Conservation (phyloP, 2,888 invertebrate genomes). For the Embidobia sp. region DNA sequence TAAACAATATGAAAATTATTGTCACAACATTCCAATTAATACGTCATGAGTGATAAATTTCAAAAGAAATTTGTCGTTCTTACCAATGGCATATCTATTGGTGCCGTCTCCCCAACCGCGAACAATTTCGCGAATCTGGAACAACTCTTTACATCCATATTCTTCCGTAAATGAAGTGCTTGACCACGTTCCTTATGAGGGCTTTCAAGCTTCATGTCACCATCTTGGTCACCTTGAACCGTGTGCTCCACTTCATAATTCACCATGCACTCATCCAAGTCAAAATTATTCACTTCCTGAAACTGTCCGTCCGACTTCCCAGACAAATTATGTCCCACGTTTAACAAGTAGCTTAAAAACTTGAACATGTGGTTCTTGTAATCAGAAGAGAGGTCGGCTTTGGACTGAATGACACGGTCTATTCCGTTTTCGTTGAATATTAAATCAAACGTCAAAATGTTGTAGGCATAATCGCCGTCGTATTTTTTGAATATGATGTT, state of each 20-base stretch:
- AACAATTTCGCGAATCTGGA: too few relatives aligned
- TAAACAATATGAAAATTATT: too few relatives aligned
- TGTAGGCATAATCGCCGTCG: slow-evolving; percentile 20
- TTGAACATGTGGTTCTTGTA: not conserved
- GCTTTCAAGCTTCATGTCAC: slow-evolving; percentile 7
- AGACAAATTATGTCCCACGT: slow-evolving; percentile 15
- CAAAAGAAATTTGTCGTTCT: too few relatives aligned
- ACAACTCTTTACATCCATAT: too few relatives aligned
- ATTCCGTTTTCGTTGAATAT: slow-evolving; percentile 24
- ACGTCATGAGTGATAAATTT: too few relatives aligned
- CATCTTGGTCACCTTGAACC: not conserved
- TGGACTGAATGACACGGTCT: not conserved
- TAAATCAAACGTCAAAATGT: slow-evolving; percentile 12
- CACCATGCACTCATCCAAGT: slow-evolving; percentile 7
- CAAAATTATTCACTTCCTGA: slow-evolving; percentile 7
- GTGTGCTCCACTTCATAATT: slow-evolving; percentile 7
- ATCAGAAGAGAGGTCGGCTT: too few relatives aligned
- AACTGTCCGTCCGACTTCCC: slow-evolving; percentile 4
- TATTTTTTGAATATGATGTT: not conserved
- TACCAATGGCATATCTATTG: too few relatives aligned
- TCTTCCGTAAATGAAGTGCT: not conserved
- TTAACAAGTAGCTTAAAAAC: not conserved
- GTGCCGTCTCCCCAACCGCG: too few relatives aligned
- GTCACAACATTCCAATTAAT: too few relatives aligned
- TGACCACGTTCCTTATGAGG: slow-evolving; percentile 6